Evolutionary conservation across 2,797 vertebrate genomes (phyloP), one percentile per base, ranked within the genome.

Genomic region (Gobionotothen gibberifrons): DNA sequence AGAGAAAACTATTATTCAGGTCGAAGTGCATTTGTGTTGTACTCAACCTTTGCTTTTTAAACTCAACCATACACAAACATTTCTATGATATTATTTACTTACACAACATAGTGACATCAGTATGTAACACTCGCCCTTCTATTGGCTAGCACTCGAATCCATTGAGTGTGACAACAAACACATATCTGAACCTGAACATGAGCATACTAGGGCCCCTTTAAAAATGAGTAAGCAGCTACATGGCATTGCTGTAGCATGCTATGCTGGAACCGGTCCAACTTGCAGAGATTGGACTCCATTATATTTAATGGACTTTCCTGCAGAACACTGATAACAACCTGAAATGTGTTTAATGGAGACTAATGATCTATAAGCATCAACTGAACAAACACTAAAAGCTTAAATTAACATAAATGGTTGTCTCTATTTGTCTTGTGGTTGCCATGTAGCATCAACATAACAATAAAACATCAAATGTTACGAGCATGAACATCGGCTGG

Each of bases 331-430:
- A 83, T 72, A 79, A 68, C 69, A 72, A 76, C 40, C 22, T 65
- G 60, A 80, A 77, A 65, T 74, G 78, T 52, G 60, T 71, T 85
- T 2, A 85, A 84, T 72, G 62, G 59, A 74, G 69, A 82, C 53
- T 79, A 84, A 81, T 86, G 84, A 80, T 79, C 79, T 74, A 69
- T 57, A 65, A 72, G 72, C 69, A 61, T 56, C 49, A 54, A 76
- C 46, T 60, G 40, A 84, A 63, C 72, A 84, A 81, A 81, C 74
- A 75, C 14, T 2, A 58, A 47, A 73, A 54, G 60, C 21, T 3
- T 59, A 67, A 56, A 74, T 77, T 56, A 72, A 68, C 79, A 72
- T 74, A 75, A 74, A 70, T 80, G 7, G 76, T 52, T 60, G 68
- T 67, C 51, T 62, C 40, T 42, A 44, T 72, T 78, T 52, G 48